phyloP scores from a whole-genome alignment of 2,888 invertebrate species.

The Lysandra bellargus region DNA sequence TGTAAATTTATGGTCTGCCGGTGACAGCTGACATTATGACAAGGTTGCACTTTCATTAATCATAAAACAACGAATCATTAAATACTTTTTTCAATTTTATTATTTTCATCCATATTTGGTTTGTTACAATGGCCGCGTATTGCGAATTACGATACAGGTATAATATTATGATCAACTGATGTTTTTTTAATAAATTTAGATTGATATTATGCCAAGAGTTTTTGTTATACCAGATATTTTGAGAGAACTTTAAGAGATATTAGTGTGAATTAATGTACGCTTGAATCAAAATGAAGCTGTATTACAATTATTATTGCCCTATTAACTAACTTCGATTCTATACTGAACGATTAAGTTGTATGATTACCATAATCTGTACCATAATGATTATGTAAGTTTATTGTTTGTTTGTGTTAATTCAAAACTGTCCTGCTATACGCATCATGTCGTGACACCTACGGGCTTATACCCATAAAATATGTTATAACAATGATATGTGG shows the following conservation, averaged over 20 bases:
- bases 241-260: too few species aligned
- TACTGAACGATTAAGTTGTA: neutral
- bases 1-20: conserved; percentile 44
- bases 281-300: too few species aligned
- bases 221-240: too few species aligned
- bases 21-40: conserved; percentile 47
- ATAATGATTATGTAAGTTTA: neutral
- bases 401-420: conserved; percentile 26
- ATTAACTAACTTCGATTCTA: neutral
- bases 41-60: conserved; percentile 44
- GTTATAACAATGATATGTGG: conserved; percentile 72
- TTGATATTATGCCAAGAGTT: too few species aligned
- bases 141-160: too few species aligned
- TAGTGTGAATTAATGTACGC: too few species aligned
- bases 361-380: neutral
- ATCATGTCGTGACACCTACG: conserved; percentile 51
- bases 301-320: too few species aligned
- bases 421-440: conserved; percentile 8
- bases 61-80: conserved; percentile 43
- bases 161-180: too few species aligned
- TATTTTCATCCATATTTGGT: neutral
- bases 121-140: neutral
- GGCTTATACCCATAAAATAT: conserved; percentile 45
- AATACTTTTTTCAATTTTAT: neutral
- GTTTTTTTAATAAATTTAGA: too few species aligned